Base-by-base conservation (phyloP, 2,888 invertebrate genomes). In the Falcaria lacertinaria region DNA sequence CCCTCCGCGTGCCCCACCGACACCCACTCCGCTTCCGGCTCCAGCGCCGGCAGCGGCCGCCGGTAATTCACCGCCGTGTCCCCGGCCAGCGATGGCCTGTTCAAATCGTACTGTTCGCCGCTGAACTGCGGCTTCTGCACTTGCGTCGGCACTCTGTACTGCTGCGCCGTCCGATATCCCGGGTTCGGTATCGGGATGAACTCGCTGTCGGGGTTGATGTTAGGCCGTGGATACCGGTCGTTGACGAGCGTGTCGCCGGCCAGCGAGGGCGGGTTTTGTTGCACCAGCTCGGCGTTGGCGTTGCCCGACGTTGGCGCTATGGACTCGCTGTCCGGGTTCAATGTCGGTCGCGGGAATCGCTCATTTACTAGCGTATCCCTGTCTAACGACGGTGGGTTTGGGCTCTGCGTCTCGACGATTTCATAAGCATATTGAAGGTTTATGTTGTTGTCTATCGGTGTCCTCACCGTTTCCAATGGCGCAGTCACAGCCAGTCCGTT, bases 291-390 rank as follows among this genome's bases (percentile, higher is more conserved):
- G 0, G 75, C 79, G 55, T 80, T 77, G 6, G 67, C 65, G 39
- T 74, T 1, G 7, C 28, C 11, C 28, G 19, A 19, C 19, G 19
- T 19, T 6, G 28, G 71, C 14, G 77, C 80, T 33, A 84, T 78
- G 8, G 79, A 74, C 66, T 94, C 94, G 57, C 93, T 93, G 52
- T 94, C 92, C 0, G 93, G 93, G 68, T 95, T 93, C 41, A 93
- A 81, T 1, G 91, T 81, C 0, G 94, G 94, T 39, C 92, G 75
- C 3, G 94, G 94, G 36, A 88, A 89, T 35, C 92, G 90, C 61
- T 93, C 93, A 80, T 96, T 96, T 0, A 95, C 93, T 7, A 92
- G 74, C 0, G 93, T 93, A 60, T 95, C 95, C 49, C 91, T 89
- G 45, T 92, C 91, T 35, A 95, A 74, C 4, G 92, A 91, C 45